phyloP scores from a whole-genome alignment of 1,140 invertebrate genomes.

The Trissolcus basalis region DNA sequence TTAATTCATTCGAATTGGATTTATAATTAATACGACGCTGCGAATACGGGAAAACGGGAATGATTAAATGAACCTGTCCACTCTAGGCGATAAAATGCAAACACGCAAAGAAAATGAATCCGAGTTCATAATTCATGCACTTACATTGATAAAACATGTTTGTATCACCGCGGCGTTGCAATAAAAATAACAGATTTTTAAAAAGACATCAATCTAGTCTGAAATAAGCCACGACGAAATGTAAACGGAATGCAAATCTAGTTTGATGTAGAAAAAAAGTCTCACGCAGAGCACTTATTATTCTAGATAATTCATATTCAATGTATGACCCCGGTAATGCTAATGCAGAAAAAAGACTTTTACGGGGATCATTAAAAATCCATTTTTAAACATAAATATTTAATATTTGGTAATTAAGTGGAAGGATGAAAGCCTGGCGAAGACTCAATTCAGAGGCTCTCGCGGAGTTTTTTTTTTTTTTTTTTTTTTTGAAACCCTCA shows the following conservation, averaged over 20 bases:
- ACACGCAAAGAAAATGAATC: too few relatives aligned
- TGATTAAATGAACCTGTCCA: too few relatives aligned
- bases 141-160: slow-evolving; percentile 2
- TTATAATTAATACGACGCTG: too few relatives aligned
- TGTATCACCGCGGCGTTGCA: slow-evolving; percentile 9
- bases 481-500: neutral
- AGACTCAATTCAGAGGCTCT: neutral
- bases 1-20: too few relatives aligned
- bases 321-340: neutral
- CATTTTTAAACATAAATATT: slow-evolving; percentile 22
- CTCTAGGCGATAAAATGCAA: too few relatives aligned
- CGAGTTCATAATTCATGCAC: too few relatives aligned
- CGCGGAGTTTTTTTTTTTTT: neutral
- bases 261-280: slow-evolving; percentile 15
- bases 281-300: slow-evolving; percentile 11
- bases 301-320: slow-evolving; percentile 18
- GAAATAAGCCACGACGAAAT: slow-evolving; percentile 12
- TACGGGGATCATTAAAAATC: slow-evolving; percentile 8
- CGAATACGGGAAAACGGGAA: too few relatives aligned
- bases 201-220: slow-evolving; percentile 24
- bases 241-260: slow-evolving; percentile 29
- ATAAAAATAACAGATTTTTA: slow-evolving; percentile 35
- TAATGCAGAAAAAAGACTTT: neutral
- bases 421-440: slow-evolving; percentile 2
- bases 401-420: slow-evolving; percentile 19